Evolutionary conservation across 2,888 invertebrate genomes (phyloP).

Genomic region (Mechanitis messenoides): DNA sequence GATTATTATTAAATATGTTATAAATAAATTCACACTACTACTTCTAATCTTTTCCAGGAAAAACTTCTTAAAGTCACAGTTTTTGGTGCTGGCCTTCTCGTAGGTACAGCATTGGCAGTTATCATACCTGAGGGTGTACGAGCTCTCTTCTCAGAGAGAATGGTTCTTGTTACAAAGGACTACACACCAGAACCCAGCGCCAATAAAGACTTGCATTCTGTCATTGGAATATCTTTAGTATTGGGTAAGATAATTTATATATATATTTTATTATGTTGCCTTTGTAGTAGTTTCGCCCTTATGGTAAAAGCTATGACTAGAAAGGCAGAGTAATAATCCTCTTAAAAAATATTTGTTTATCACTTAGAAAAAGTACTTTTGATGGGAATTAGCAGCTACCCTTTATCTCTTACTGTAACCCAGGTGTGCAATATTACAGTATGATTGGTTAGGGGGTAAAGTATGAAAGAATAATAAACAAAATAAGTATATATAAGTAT

Average conservation of each 20-base stretch:
- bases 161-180: slow-evolving; percentile 51
- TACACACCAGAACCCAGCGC: slow-evolving; percentile 56
- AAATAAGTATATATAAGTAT: too few species aligned
- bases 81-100: slow-evolving; percentile 96
- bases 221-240: slow-evolving; percentile 95
- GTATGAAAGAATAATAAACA: too few species aligned
- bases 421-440: too few species aligned
- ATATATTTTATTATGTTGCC: too few species aligned
- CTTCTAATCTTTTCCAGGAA: slow-evolving; percentile 78
- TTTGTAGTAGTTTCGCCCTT: too few species aligned
- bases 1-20: background rate
- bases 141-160: slow-evolving; percentile 78
- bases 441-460: too few species aligned
- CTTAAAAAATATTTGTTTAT: too few species aligned
- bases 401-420: too few species aligned
- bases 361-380: too few species aligned
- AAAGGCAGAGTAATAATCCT: too few species aligned
- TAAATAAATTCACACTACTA: slow-evolving; percentile 19
- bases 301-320: too few species aligned
- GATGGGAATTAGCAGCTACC: too few species aligned
- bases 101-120: slow-evolving; percentile 97
- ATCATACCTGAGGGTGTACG: slow-evolving; percentile 99
- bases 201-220: slow-evolving; percentile 81
- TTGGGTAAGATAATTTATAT: slow-evolving; percentile 69
- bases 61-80: slow-evolving; percentile 95